Evolutionary conservation across 2,797 vertebrate species (phyloP), one percentile per base, ranked within the genome.

Genomic region (Syngnathus acus): DNA sequence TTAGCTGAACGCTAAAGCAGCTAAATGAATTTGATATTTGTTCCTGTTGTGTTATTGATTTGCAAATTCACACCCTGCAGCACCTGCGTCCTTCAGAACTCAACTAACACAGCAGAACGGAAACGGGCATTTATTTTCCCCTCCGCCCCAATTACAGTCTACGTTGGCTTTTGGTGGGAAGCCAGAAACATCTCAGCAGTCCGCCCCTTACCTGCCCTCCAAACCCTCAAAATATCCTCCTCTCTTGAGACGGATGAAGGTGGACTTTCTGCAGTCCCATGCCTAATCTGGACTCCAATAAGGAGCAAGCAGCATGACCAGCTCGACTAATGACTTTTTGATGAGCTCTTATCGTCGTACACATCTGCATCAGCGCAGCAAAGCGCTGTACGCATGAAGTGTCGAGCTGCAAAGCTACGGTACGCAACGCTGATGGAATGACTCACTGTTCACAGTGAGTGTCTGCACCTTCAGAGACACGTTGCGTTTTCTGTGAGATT

Each of bases 81-180:
- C 82, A 84, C 77, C 82, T 87, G 86, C 84, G 78, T 71, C 81
- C 78, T 86, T 81, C 77, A 76, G 75, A 79, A 68, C 71, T 76
- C 72, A 39, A 61, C 59, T 14, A 61, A 43, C 38, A 43, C 59
- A 14, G 39, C 59, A 43, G 59, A 71, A 71, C 62, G 72, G 86
- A 86, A 72, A 88, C 87, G 83, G 63, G 59, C 78, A 61, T 43
- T 66, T 62, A 21, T 67, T 23, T 26, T 40, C 16, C 67, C 40
- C 26, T 64, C 80, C 72, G 62, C 75, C 78, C 87, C 84, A 82
- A 88, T 89, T 86, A 87, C 82, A 89, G 78, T 77, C 83, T 81
- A 84, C 76, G 82, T 83, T 76, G 62, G 62, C 67, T 67, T 68
- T 80, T 81, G 68, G 72, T 69, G 70, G 70, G 62, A 61, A 53